Evolutionary conservation across 1,140 invertebrate species (phyloP).

Genomic region (Ceratina calcarata): DNA sequence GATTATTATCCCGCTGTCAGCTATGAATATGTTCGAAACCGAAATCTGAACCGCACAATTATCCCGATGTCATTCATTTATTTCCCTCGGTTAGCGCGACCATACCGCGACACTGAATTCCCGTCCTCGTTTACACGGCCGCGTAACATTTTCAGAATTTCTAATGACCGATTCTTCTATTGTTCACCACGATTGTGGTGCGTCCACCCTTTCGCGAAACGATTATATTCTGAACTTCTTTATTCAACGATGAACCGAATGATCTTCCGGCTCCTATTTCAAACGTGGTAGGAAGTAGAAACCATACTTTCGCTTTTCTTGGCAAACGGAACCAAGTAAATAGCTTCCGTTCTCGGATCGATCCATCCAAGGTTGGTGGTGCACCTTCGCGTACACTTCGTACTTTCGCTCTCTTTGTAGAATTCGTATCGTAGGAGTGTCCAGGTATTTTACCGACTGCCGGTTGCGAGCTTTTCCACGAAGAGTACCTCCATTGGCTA

Average conservation of each 20-base stretch:
- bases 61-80: slow-evolving; percentile 58
- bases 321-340: neutral
- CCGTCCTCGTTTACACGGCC: neutral
- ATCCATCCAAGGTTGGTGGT: slow-evolving; percentile 30
- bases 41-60: slow-evolving; percentile 48
- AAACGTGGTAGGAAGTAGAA: too few relatives aligned
- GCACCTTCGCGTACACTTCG: slow-evolving; percentile 30
- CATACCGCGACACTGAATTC: slow-evolving; percentile 10
- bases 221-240: too few relatives aligned
- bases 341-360: slow-evolving; percentile 26
- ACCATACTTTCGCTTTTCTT: too few relatives aligned
- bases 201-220: too few relatives aligned
- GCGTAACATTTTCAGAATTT: too few relatives aligned
- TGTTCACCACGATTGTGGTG: too few relatives aligned
- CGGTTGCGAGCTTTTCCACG: slow-evolving; percentile 32
- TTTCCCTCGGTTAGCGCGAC: slow-evolving; percentile 37
- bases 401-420: slow-evolving; percentile 33
- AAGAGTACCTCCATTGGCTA: slow-evolving; percentile 34
- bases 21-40: slow-evolving; percentile 40
- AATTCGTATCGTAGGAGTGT: slow-evolving; percentile 53
- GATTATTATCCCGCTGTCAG: slow-evolving; percentile 55
- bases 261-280: too few relatives aligned
- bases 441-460: slow-evolving; percentile 56
- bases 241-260: too few relatives aligned
- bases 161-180: too few relatives aligned